Percentiles rank a stretch among this genome's conserved stretches.
These are phyloP conservation scores for Eueremaeus valkanovi DNA, from an alignment of 2,888 invertebrate species.

Conservation along the genomic window DNA sequence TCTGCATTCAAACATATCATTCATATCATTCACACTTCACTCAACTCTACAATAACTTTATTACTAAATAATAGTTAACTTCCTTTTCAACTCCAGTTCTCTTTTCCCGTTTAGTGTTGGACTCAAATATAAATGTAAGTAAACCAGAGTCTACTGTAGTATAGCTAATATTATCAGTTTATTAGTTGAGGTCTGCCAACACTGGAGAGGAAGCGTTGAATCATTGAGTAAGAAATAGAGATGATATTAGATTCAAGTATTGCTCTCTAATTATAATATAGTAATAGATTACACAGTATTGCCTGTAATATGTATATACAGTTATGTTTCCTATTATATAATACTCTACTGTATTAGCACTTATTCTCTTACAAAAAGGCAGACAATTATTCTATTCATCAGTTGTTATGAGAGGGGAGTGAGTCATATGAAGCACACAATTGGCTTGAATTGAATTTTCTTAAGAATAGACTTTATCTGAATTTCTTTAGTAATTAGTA, in stretches of 20 bases:
- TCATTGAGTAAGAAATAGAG: conserved; percentile 20
- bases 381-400: not conserved
- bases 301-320: not conserved
- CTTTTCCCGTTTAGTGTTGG: not conserved
- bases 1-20: not conserved
- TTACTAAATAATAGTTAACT: not conserved
- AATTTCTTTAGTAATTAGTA: no score
- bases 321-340: not conserved
- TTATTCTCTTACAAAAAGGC: not conserved
- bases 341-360: no score
- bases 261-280: not conserved
- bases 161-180: not conserved
- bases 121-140: no score
- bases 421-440: not conserved
- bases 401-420: not conserved
- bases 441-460: not conserved
- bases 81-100: not conserved
- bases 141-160: no score
- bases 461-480: no score
- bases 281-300: not conserved
- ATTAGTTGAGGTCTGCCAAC: not conserved
- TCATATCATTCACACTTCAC: not conserved
- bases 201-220: conserved; percentile 5
- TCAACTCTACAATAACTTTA: not conserved
- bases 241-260: not conserved